Base-by-base conservation (phyloP, 1,140 invertebrate genomes). In the Trissolcus basalis region DNA sequence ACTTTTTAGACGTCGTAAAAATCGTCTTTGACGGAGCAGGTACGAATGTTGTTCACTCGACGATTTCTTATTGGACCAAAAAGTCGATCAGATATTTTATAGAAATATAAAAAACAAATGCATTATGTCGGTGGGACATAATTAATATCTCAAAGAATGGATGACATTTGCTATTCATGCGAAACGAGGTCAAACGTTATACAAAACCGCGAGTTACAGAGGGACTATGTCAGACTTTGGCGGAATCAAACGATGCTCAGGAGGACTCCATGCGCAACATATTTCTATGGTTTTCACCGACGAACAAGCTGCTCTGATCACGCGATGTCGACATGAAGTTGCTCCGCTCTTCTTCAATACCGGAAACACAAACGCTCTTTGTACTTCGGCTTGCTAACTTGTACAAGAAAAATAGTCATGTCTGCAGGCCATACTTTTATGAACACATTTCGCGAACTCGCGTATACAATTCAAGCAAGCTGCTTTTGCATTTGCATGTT, bases 311-410 rank as follows among this genome's bases (percentile, higher is more conserved):
- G 56, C 64, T 77, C 50, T 36, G 67, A 77, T 77, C 74, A 77
- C 74, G 74, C 74, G 67, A 77, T 71, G 61, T 71, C 74, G 55
- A 70, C 73, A 60, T 61, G 73, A 70, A 58, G 67, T 67, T 48
- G 53, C 67, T 55, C 59, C 43, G 55, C 19, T 61, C 60, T 65
- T 77, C 70, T 70, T 77, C 61, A 70, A 77, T 71, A 53, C 73
- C 65, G 67, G 67, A 77, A 77, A 77, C 70, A 77, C 61, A 70
- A 77, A 67, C 60, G 73, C 56, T 70, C 73, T 71, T 77, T 77
- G 67, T 77, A 71, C 60, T 71, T 71, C n/a, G 44, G 39, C 55
- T 70, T 58, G 65, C 60, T 67, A 41, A 54, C 19, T 65, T 15
- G 50, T 70, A 67, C 60, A 55, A 67, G 48, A 71, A 77, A 77